Base-by-base conservation (phyloP, 2,888 invertebrate species). In the Bembecia ichneumoniformis region DNA sequence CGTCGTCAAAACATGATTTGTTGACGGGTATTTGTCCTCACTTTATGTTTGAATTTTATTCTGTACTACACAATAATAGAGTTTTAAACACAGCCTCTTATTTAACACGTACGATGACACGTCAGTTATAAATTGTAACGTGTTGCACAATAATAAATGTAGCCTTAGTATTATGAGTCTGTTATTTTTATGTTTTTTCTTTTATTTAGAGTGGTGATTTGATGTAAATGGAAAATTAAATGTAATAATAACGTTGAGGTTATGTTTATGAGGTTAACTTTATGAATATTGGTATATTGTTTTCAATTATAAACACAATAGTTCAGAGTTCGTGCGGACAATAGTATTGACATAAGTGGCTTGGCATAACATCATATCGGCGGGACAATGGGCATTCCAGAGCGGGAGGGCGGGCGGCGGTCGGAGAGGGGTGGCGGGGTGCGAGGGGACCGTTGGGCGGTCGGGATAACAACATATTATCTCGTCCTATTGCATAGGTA, bases 311-410 rank as follows among this genome's bases (percentile, higher is more conserved):
- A 40, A 40, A 55, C 56, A 64, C 40, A 11, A 40, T 40, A 40
- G 40, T 40, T 40, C 40, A 40, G 62, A 64, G 63, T 63, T 64
- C 51, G 60, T 58, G 57, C 55, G 59, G 63, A 64, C 65, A 65
- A 65, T 66, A 67, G 63, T 77, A 72, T 77, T 74, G 73, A 74
- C 74, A 71, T 73, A 74, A 77, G 74, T 78, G 73, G 72, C 71
- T 72, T 67, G 73, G 70, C 71, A 72, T 75, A 79, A 75, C 46
- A 49, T 35, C 70, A 74, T 77, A 75, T 76, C 73, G 72, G 62
- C 69, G 76, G 79, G 77, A 82, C 82, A 82, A 82, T 80, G 77
- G 81, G 71, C 82, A 81, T 82, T 79, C 82, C 79, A 74, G 66
- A 52, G 59, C 56, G 53, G 55, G 58, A 58, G 66, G 59, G 60